A percentile compares a stretch with the other conserved stretches of the same genome.
Evolutionary conservation across 23 tunicate genomes (phyloP).

Genomic region (Ascidia mentula): DNA sequence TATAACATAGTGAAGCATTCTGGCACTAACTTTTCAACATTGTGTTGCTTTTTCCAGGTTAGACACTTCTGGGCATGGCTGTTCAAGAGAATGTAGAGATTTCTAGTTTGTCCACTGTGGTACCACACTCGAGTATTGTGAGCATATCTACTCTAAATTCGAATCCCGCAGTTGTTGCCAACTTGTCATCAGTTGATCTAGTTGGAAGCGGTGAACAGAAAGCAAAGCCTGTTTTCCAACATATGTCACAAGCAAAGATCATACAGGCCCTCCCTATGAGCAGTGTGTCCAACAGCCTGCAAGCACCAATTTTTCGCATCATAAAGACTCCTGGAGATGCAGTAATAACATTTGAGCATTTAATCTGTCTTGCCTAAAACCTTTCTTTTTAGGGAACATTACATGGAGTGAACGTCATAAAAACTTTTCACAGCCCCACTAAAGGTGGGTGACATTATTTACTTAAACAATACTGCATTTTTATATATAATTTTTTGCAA

Average conservation of each 20-base stretch:
- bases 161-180: not conserved
- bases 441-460: slow-evolving; percentile 31
- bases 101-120: slow-evolving; percentile 9
- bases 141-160: not conserved
- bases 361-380: not conserved
- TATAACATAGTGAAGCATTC: no score
- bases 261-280: slow-evolving; percentile 3
- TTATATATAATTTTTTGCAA: no score
- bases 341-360: not conserved
- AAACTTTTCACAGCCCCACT: slow-evolving; percentile 37
- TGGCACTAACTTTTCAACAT: no score
- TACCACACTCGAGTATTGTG: not conserved
- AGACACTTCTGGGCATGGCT: slow-evolving; percentile 28
- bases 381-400: slow-evolving; percentile 11
- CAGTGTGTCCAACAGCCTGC: not conserved
- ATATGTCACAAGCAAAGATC: not conserved
- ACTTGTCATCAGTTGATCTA: not conserved
- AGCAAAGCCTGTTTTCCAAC: not conserved
- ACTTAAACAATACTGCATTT: no score
- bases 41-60: not conserved
- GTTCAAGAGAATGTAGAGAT: slow-evolving; percentile 23
- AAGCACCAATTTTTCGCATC: slow-evolving; percentile 1
- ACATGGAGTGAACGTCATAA: slow-evolving; percentile 24
- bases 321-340: not conserved
- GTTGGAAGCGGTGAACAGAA: not conserved